Evolutionary conservation across 37 sponge, comb jelly and placozoan genomes (phyloP).

Genomic region (Lycopodina hypogea): DNA sequence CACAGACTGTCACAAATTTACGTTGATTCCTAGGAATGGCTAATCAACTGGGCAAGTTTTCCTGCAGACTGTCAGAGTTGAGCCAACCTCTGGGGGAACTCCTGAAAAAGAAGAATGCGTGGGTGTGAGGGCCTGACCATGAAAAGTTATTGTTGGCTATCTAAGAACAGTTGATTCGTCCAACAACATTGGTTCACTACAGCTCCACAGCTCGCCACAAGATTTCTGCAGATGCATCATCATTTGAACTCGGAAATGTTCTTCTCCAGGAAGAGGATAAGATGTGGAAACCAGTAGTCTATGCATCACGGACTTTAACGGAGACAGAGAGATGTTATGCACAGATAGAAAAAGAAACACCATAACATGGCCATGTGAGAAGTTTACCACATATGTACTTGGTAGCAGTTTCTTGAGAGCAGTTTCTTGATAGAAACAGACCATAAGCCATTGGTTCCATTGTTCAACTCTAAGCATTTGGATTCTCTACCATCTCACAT

Average conservation of each 20-base stretch:
- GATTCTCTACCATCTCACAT: conserved; percentile 31
- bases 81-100: conserved; percentile 45
- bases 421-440: conserved; percentile 27
- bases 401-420: no score
- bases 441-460: conserved; percentile 47
- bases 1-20: conserved; percentile 1
- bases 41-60: conserved; percentile 52
- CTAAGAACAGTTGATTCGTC: no score
- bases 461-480: conserved; percentile 12
- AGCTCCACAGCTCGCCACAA: no score
- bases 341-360: conserved; percentile 52
- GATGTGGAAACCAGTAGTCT: no score
- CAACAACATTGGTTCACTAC: no score
- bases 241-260: no score
- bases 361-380: conserved; percentile 34
- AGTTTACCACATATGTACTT: conserved; percentile 23
- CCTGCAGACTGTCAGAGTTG: conserved; percentile 37
- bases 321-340: conserved; percentile 43
- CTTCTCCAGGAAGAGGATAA: no score
- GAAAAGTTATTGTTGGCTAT: conserved; percentile 28
- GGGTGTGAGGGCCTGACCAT: conserved; percentile 44
- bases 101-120: conserved; percentile 19
- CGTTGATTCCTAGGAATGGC: conserved; percentile 60
- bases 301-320: conserved; percentile 40
- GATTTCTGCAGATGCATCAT: no score